Base-by-base conservation (phyloP, 1,140 invertebrate genomes). In the Samia ricini region DNA sequence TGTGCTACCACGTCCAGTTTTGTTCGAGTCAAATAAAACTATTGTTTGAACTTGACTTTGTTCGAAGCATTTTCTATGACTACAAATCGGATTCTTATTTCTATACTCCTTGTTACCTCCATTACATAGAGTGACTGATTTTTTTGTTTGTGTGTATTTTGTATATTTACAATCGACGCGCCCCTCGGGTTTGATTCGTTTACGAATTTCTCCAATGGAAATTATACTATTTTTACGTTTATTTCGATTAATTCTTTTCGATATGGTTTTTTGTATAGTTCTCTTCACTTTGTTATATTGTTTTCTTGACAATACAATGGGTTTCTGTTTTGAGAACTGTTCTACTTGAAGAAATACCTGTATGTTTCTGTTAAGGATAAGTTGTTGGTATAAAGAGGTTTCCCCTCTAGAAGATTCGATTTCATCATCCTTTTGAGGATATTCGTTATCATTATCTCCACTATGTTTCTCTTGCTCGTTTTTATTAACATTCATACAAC, bases 261-360 rank as follows among this genome's bases (percentile, higher is more conserved):
- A 66, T 54, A 77, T 63, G 22, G 66, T 72, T 36, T 62, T 68
- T 63, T 79, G 68, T 36, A 85, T 78, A 8, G 66, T 77, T 66
- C 61, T 81, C 71, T 79, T 85, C 4, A 88, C 71, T 75, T 77
- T 88, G n/a, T 81, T 64, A 33, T 88, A 88, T 70, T 88, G 85
- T 59, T 74, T 76, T 19, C 71, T 68, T 15, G 81, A 75, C 21
- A 88, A 51, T 36, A 76, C 61, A 50, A 88, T 82, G 10, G 78
- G 75, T 60, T 73, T 81, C 29, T 79, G 71, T 56, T 76, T 79
- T 2, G 64, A 68, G 22, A 73, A 78, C 50, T 77, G 65, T 29
- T 79, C 73, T 33, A 81, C 48, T 74, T 81, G 72, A 36, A 79
- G 57, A 61, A 79, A 76, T 0, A 84, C 67, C 68, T 84, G 72